phyloP scores from a whole-genome alignment of 2,797 vertebrate species.

The Philypnodon macrostomus region DNA sequence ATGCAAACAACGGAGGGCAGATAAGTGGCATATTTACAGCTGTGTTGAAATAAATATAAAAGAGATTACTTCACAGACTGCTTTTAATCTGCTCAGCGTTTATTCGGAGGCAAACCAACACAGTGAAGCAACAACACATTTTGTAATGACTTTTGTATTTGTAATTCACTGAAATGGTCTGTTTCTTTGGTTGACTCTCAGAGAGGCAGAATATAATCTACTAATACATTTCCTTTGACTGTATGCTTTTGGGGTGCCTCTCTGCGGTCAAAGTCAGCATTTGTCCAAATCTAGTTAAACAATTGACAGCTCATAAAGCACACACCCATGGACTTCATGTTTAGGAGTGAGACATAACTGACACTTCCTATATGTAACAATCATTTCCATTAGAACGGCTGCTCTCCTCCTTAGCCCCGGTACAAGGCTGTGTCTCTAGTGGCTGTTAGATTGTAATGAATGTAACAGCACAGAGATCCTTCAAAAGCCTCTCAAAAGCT shows the following conservation, averaged over 20 bases:
- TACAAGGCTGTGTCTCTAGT: constrained; percentile 75
- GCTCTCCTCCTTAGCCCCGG: constrained; percentile 55
- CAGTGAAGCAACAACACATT: constrained; percentile 16
- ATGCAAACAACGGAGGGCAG: constrained; percentile 37
- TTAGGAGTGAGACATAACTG: constrained; percentile 4
- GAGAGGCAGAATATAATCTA: too few species aligned
- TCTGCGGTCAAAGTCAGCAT: too few species aligned
- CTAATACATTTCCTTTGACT: too few species aligned
- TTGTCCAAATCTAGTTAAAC: too few species aligned
- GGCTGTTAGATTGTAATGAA: constrained; percentile 83
- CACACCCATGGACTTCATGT: constrained; percentile 2
- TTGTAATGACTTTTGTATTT: constrained; percentile 32
- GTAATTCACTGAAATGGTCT: too few species aligned
- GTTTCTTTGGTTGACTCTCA: too few species aligned
- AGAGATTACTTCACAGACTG: constrained; percentile 52
- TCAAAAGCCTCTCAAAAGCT: constrained; percentile 82
- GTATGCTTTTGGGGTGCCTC: too few species aligned
- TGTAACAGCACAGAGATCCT: constrained; percentile 81
- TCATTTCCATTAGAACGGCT: constrained; percentile 28
- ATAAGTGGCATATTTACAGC: constrained; percentile 58
- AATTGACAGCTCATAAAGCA: constrained; percentile 6
- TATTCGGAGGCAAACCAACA: constrained; percentile 24
- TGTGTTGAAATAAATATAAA: constrained; percentile 63
- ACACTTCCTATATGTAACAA: constrained; percentile 31
- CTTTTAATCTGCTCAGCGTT: constrained; percentile 57